Conservation (phyloP, 1,140 invertebrate genomes). For the Lasioglossum albipes region DNA sequence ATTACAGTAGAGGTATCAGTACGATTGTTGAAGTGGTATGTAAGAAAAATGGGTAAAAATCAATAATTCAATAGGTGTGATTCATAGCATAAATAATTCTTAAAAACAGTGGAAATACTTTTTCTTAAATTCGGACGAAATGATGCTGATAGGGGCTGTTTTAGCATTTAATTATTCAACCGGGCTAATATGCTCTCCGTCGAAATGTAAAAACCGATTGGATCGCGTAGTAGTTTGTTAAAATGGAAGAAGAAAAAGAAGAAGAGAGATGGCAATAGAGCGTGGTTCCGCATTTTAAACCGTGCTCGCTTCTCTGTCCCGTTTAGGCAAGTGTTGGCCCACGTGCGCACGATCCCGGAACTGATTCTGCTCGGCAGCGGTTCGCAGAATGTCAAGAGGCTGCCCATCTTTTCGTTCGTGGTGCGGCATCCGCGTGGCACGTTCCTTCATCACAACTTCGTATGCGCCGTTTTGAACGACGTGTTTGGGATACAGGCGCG, state of each 20-base stretch:
- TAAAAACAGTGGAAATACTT: no score
- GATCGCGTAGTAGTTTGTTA: neutral
- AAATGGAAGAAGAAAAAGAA: no score
- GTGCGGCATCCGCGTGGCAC: constrained; percentile 89
- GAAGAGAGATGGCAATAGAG: no score
- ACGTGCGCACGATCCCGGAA: constrained; percentile 88
- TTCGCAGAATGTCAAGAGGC: constrained; percentile 82
- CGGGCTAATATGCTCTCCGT: no score
- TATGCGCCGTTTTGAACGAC: constrained; percentile 93
- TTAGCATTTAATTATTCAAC: no score
- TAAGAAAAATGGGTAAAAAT: no score
- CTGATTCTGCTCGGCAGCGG: constrained; percentile 89
- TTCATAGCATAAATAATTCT: no score
- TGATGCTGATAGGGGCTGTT: no score
- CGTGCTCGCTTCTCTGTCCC: constrained; percentile 49
- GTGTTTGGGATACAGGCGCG: constrained; percentile 95
- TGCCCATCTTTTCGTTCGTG: constrained; percentile 93
- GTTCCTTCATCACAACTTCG: constrained; percentile 95
- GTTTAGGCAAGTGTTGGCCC: constrained; percentile 87
- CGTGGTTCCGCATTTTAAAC: neutral
- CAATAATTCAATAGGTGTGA: no score
- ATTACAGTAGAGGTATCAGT: no score
- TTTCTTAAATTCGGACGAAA: no score
- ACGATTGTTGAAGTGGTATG: no score
- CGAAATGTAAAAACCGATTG: neutral